Percentiles rank a stretch among this genome's conserved stretches.
Evolutionary conservation across 2,113 vertebrate species (phyloP).

Genomic region (Sceloporus undulatus): DNA sequence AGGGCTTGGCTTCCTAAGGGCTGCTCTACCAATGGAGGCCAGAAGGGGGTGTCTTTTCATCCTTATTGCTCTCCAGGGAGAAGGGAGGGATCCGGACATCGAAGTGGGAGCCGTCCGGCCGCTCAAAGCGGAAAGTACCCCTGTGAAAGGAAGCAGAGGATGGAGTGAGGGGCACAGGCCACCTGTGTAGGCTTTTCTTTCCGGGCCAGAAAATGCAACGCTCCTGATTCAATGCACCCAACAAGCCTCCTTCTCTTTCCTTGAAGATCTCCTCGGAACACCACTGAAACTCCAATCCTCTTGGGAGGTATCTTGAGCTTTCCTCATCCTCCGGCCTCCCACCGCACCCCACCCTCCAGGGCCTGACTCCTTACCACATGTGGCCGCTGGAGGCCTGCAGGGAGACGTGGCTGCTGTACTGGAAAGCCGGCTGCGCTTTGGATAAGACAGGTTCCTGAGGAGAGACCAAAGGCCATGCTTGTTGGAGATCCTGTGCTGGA

Average conservation of each 20-base stretch:
- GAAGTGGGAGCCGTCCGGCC: slow-evolving; percentile 95
- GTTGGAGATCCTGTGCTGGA: too few species aligned
- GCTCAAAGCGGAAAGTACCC: slow-evolving; percentile 97
- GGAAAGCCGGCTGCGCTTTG: slow-evolving; percentile 97
- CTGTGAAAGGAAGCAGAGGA: slow-evolving; percentile 72
- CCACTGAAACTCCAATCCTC: too few species aligned
- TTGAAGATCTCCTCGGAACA: too few species aligned
- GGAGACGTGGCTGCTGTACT: slow-evolving; percentile 98
- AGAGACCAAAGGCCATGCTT: slow-evolving; percentile 30
- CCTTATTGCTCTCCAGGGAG: slow-evolving; percentile 99
- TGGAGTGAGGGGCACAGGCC: background rate
- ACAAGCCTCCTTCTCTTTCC: background rate
- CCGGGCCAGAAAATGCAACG: too few species aligned
- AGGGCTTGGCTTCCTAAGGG: slow-evolving; percentile 15
- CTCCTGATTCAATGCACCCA: too few species aligned
- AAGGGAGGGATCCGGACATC: slow-evolving; percentile 98
- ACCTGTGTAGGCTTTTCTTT: too few species aligned
- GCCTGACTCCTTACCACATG: slow-evolving; percentile 89
- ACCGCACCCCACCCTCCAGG: background rate
- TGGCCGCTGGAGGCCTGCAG: slow-evolving; percentile 97
- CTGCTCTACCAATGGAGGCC: slow-evolving; percentile 90
- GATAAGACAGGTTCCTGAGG: slow-evolving; percentile 94
- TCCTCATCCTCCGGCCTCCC: too few species aligned
- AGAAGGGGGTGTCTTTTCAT: slow-evolving; percentile 96
- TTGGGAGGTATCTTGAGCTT: too few species aligned